Base-by-base conservation (phyloP, 1,140 invertebrate genomes). In the Diprion similis region DNA sequence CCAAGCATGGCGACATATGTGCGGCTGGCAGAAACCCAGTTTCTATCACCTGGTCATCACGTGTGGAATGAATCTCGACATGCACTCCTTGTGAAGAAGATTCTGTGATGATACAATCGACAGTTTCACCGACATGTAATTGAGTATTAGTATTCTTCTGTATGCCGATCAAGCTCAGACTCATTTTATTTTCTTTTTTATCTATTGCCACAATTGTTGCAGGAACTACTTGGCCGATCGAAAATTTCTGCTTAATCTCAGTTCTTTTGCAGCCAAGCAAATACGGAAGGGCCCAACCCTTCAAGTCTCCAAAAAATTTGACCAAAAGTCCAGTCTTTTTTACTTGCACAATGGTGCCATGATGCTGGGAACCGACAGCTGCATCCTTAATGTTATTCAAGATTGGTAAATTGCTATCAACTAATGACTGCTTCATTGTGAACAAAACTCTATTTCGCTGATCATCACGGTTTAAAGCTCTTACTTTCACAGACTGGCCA, bases 191-290 rank as follows among this genome's bases (percentile, higher is more conserved):
- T 0, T 77, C 71, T 8, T 86, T 75, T 0, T 80, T 17, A 10
- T 89, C 78, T 1, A 91, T 83, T 3, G 75, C 72, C n/a, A 88
- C 76, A 13, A 91, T 85, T 1, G 84, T 86, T 46, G 87, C 89
- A 13, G 83, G 83, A 19, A 92, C 88, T 45, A 92, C 90, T 83
- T 93, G 90, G 48, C 93, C 93, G 10, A 89, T 74, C 51, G 90
- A 89, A 78, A 92, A 92, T 84, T 74, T 88, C 83, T 72, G 86
- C 46, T 72, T 90, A 79, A 74, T 85, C 77, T 15, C 75, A 75
- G 89, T 73, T 0, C 86, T 86, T 37, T 89, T 80, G 67, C 87
- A 82, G 18, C 88, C 89, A 0, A 92, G 84, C 71, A 89, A 87
- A 7, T 86, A 81, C 1, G 82, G 85, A 46, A 91, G 88, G 1